Evolutionary conservation across 2,888 invertebrate genomes (phyloP).

Genomic region (Metellina segmentata): DNA sequence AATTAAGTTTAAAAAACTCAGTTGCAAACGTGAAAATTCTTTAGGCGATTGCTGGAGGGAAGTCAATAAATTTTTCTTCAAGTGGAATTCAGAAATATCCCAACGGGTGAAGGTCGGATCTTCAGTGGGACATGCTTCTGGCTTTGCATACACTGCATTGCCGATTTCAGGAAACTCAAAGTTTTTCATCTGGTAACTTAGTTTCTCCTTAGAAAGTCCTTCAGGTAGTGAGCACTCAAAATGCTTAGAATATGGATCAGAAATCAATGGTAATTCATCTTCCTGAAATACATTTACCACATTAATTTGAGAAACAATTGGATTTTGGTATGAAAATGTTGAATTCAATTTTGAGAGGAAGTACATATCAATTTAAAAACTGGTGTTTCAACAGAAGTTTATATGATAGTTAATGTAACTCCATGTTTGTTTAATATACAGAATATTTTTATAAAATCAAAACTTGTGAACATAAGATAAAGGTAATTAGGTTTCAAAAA

Average conservation of each 20-base stretch:
- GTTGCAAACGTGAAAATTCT: conserved; percentile 57
- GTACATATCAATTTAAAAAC: too few species aligned
- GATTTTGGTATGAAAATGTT: too few species aligned
- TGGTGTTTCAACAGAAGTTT: too few species aligned
- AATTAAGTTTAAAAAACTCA: conserved; percentile 74
- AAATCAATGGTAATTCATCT: conserved; percentile 8
- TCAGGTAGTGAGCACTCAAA: conserved; percentile 47
- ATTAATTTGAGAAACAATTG: neutral
- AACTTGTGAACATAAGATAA: too few species aligned
- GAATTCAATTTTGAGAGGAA: too few species aligned
- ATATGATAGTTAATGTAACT: too few species aligned
- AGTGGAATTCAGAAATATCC: conserved; percentile 29
- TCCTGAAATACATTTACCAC: conserved; percentile 18
- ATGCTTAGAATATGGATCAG: conserved; percentile 27
- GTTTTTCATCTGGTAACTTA: neutral
- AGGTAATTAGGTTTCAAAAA: too few species aligned
- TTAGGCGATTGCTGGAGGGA: neutral
- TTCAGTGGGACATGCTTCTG: neutral
- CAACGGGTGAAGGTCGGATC: neutral
- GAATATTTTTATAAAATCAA: too few species aligned
- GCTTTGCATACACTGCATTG: conserved; percentile 22
- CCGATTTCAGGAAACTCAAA: conserved; percentile 34
- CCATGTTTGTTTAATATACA: too few species aligned
- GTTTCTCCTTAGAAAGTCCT: neutral
- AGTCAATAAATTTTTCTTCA: conserved; percentile 52